Evolutionary conservation across 2,113 vertebrate species (phyloP).

Genomic region (Origma solitaria): DNA sequence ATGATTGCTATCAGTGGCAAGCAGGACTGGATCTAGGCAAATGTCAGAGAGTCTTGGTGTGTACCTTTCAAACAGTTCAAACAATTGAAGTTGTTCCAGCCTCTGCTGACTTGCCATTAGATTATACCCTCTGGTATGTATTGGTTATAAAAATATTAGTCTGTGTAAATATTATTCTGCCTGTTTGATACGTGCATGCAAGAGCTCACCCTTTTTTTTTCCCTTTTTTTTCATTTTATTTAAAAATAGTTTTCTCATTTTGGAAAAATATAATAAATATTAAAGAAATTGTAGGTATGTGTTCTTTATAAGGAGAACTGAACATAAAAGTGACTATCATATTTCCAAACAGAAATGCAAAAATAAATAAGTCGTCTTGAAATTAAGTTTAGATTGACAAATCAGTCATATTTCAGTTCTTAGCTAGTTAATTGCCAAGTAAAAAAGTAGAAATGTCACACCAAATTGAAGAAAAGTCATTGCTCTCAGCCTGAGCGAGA

Average conservation of each 20-base stretch:
- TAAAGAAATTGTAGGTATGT: neutral
- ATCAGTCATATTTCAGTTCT: neutral
- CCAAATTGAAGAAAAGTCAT: neutral
- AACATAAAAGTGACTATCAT: neutral
- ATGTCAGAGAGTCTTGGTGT: neutral
- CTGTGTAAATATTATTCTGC: neutral
- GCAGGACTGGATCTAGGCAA: neutral
- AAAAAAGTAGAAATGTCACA: neutral
- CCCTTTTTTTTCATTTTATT: neutral
- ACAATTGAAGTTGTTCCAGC: neutral
- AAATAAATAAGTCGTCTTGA: neutral
- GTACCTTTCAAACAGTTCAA: neutral
- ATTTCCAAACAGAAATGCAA: neutral
- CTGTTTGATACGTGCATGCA: neutral
- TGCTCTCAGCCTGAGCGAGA: neutral
- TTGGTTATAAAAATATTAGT: neutral
- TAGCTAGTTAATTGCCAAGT: neutral
- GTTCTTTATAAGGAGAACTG: neutral
- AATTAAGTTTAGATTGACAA: neutral
- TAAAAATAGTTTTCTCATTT: neutral
- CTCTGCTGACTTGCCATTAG: neutral
- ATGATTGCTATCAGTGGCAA: neutral
- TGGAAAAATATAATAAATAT: neutral
- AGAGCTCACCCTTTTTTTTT: neutral
- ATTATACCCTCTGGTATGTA: neutral